These are phyloP conservation scores for Columba livia DNA, from an alignment of 2,113 vertebrate genomes.

Conservation along the genomic window DNA sequence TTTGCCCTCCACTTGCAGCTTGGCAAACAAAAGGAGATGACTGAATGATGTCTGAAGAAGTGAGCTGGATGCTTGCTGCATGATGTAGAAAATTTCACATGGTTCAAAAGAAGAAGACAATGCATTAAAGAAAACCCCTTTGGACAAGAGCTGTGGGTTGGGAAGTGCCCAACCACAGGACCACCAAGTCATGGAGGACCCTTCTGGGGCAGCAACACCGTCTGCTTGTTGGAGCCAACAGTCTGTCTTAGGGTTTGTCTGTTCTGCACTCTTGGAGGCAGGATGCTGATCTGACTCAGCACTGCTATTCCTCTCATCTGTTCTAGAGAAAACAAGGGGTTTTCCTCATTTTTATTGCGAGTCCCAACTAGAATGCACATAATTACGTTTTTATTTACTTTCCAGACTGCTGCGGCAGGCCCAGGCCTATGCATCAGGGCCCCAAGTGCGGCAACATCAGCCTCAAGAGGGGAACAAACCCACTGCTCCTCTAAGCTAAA, in stretches of 20 bases:
- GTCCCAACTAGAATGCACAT: background rate
- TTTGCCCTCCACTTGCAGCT: background rate
- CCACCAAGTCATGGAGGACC: background rate
- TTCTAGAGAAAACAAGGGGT: background rate
- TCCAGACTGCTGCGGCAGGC: background rate
- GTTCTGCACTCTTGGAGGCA: background rate
- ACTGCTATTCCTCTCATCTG: background rate
- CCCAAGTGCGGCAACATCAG: background rate
- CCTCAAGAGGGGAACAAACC: background rate
- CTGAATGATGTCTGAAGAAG: background rate
- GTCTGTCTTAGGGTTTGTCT: background rate
- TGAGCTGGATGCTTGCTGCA: background rate
- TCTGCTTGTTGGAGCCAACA: background rate
- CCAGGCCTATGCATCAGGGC: background rate
- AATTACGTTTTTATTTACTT: constrained; percentile 17
- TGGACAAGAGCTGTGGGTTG: background rate
- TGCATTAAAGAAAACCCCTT: background rate
- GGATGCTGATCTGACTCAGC: background rate
- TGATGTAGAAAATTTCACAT: background rate
- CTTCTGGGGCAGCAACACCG: fast-evolving
- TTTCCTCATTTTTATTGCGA: background rate
- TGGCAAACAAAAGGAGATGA: background rate
- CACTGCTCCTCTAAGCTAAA: background rate
- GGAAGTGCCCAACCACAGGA: background rate
- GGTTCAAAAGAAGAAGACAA: background rate